These are phyloP conservation scores for Ceratina calcarata DNA, from an alignment of 1,140 invertebrate genomes.

Conservation along the genomic window DNA sequence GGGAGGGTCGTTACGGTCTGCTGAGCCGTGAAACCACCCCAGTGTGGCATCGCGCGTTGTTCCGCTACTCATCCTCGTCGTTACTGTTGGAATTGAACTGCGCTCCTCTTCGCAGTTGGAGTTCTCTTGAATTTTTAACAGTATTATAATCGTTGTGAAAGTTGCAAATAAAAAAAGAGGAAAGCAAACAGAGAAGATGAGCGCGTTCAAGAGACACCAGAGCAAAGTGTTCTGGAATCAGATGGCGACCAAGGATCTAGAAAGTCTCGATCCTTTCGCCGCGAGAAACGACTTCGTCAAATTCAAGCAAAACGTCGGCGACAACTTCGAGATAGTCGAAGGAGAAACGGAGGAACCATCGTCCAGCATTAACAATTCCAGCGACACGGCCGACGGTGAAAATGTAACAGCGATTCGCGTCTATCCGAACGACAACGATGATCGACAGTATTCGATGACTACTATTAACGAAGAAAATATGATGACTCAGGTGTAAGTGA, in stretches of 20 bases:
- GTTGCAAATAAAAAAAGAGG: too few relatives aligned
- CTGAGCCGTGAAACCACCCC: conserved; percentile 67
- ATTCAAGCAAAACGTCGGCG: neutral
- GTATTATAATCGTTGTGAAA: neutral
- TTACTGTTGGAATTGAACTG: neutral
- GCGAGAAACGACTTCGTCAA: conserved; percentile 15
- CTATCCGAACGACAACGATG: conserved; percentile 1
- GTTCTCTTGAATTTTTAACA: neutral
- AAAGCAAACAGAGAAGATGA: conserved; percentile 65
- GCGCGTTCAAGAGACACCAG: conserved; percentile 73
- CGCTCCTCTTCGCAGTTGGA: neutral
- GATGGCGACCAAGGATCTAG: conserved; percentile 71
- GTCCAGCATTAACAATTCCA: conserved; percentile 36
- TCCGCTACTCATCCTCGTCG: conserved; percentile 5
- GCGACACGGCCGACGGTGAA: conserved; percentile 51
- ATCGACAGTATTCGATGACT: conserved; percentile 14
- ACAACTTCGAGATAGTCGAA: conserved; percentile 8
- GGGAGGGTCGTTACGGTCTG: conserved; percentile 68
- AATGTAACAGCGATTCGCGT: conserved; percentile 72
- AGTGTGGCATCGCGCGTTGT: conserved; percentile 10
- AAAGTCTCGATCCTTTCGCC: conserved; percentile 28
- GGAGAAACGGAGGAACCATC: conserved; percentile 52
- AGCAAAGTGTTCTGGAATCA: conserved; percentile 77
- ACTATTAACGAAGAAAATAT: conserved; percentile 30
- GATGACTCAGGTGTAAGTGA: conserved; percentile 37